phyloP scores from a whole-genome alignment of 2,888 invertebrate genomes.

The Epinotia ramella region DNA sequence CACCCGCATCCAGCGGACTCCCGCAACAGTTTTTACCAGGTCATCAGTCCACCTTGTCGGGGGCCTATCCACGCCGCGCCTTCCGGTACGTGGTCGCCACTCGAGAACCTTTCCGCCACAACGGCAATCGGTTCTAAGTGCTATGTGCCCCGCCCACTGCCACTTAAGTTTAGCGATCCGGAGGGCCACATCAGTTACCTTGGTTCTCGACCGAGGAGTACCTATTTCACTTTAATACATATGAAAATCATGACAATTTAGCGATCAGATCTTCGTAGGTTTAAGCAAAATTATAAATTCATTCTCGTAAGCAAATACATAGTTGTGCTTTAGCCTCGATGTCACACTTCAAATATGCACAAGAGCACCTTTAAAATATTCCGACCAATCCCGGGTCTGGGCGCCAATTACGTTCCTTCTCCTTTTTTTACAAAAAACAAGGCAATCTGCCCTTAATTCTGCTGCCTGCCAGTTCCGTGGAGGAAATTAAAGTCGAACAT shows the following conservation, averaged over 20 bases:
- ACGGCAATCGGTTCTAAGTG: too few species aligned
- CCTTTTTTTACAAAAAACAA: slow-evolving; percentile 57
- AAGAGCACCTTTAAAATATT: slow-evolving; percentile 56
- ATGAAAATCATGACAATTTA: background rate
- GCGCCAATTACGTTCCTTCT: slow-evolving; percentile 65
- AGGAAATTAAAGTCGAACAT: slow-evolving; percentile 58
- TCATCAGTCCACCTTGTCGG: too few species aligned
- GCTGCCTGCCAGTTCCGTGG: slow-evolving; percentile 55
- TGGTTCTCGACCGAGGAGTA: too few species aligned
- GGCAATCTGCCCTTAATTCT: slow-evolving; percentile 61
- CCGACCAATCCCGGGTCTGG: slow-evolving; percentile 49
- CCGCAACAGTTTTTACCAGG: too few species aligned
- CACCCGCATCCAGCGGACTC: too few species aligned
- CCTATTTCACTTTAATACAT: too few species aligned
- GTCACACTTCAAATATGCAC: slow-evolving; percentile 53
- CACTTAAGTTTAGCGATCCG: too few species aligned
- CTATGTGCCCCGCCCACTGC: too few species aligned
- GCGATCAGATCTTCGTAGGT: background rate
- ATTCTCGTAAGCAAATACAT: background rate
- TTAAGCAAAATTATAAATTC: background rate
- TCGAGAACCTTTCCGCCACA: too few species aligned
- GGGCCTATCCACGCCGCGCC: too few species aligned
- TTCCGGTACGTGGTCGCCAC: too few species aligned
- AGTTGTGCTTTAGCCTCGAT: slow-evolving; percentile 14
- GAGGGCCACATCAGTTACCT: too few species aligned